These are phyloP conservation scores for Microcebus tavaratra DNA, from an alignment of 2,113 vertebrate genomes.

Conservation along the genomic window DNA sequence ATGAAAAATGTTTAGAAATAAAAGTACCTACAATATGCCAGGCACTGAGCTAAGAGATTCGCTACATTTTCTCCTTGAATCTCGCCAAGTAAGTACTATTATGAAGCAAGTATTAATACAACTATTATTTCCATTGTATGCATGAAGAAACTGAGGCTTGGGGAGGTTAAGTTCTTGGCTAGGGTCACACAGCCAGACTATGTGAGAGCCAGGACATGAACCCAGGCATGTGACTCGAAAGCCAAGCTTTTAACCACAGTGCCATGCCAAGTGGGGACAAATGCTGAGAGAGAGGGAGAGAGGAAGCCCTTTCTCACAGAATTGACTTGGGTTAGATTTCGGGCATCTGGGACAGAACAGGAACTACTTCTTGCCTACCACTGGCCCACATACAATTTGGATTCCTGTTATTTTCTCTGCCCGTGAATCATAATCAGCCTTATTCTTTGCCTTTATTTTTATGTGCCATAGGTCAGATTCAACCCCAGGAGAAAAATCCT, in stretches of 20 bases:
- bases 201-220: not conserved
- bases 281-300: not conserved
- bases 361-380: not conserved
- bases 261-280: not conserved
- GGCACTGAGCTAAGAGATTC: constrained; percentile 13
- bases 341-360: not conserved
- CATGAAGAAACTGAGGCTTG: not conserved
- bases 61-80: constrained; percentile 35
- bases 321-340: not conserved
- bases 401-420: constrained; percentile 25
- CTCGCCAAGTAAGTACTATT: not conserved
- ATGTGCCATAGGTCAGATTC: not conserved
- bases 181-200: not conserved
- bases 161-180: not conserved
- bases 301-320: not conserved
- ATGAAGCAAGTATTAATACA: not conserved
- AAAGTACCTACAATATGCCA: not conserved
- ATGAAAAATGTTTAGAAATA: constrained; percentile 58
- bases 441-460: not conserved
- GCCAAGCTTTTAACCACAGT: not conserved
- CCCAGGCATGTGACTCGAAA: not conserved
- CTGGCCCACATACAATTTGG: not conserved
- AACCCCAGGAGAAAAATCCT: not conserved
- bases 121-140: constrained; percentile 3
- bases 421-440: not conserved